Conservation (phyloP, 1,140 invertebrate species). For the Drosophila novamexicana region DNA sequence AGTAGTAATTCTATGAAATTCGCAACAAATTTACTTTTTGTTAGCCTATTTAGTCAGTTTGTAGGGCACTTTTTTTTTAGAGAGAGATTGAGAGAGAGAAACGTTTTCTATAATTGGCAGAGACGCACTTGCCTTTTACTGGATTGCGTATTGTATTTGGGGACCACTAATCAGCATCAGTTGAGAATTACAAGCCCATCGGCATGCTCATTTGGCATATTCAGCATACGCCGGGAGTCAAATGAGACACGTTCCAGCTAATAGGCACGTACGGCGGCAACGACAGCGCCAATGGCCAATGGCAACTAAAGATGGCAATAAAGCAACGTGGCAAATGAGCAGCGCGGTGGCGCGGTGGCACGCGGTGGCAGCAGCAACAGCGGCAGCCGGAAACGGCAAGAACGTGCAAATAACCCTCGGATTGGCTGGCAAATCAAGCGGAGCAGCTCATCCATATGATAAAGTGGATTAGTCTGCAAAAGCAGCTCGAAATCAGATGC, state of each 20-base stretch:
- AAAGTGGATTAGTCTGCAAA: conserved; percentile 33
- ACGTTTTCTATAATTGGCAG: no score
- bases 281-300: conserved; percentile 46
- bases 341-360: conserved; percentile 11
- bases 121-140: background rate
- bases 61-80: no score
- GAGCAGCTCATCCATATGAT: conserved; percentile 33
- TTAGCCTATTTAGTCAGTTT: no score
- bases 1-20: no score
- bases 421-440: conserved; percentile 2
- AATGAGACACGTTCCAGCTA: conserved; percentile 73
- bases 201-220: conserved; percentile 33
- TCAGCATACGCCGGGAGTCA: conserved; percentile 21
- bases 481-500: conserved; percentile 13
- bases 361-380: background rate
- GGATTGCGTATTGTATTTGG: background rate
- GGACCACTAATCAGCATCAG: conserved; percentile 31
- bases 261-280: conserved; percentile 65
- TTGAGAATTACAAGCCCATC: conserved; percentile 42
- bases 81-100: no score
- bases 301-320: conserved; percentile 62
- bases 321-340: conserved; percentile 73
- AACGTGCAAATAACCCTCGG: conserved; percentile 44
- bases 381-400: conserved; percentile 29
- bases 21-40: no score